phyloP scores from a whole-genome alignment of 2,797 vertebrate species.

The Sebastes matsubarae region DNA sequence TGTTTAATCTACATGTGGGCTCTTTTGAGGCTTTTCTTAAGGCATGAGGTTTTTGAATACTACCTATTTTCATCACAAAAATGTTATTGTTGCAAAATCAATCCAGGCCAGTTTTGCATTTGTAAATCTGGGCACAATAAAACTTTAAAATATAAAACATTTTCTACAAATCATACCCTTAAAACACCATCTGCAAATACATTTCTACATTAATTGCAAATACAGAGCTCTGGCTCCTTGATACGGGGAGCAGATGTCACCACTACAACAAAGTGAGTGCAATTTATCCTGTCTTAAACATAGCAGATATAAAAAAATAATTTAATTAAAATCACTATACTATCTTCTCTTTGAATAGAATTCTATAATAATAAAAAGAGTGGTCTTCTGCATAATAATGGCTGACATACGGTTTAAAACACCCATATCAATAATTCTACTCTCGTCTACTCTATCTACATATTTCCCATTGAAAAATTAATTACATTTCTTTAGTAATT shows the following conservation, averaged over 20 bases:
- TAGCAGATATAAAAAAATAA: background rate
- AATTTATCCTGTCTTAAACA: background rate
- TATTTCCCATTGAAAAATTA: background rate
- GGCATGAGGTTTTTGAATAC: too few relatives aligned
- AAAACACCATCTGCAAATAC: background rate
- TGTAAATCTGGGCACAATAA: too few relatives aligned
- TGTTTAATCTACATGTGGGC: background rate
- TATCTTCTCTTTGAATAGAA: background rate
- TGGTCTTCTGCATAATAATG: background rate
- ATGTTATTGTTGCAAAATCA: background rate
- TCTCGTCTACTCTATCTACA: background rate
- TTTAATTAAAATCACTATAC: background rate
- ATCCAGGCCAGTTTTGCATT: background rate
- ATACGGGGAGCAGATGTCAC: background rate
- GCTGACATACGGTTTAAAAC: background rate
- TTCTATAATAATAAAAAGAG: background rate
- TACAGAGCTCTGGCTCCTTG: background rate
- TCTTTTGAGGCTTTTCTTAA: background rate
- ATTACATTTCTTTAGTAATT: background rate
- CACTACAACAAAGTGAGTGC: background rate
- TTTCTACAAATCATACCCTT: background rate
- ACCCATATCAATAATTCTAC: background rate
- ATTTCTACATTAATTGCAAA: background rate
- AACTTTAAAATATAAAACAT: background rate
- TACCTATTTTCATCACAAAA: background rate